Evolutionary conservation across 2,113 vertebrate genomes (phyloP), one percentile per base, ranked within the genome.

Genomic region (Gopherus flavomarginatus): DNA sequence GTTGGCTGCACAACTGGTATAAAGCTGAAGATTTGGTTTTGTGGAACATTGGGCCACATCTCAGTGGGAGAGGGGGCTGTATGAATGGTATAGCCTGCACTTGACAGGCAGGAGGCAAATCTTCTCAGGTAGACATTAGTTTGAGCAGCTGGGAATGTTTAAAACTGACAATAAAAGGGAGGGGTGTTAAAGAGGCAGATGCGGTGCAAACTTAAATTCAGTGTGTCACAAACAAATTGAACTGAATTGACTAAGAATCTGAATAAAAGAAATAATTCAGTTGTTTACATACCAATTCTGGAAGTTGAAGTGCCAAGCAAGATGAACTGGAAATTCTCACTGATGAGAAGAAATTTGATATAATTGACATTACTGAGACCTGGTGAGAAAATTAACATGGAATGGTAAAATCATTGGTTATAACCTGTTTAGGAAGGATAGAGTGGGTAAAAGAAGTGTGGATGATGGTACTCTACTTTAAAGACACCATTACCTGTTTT

Each of bases 281-380:
- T 69, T 56, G 54, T 52, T 56, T 95, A 77, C 85, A 77, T 95
- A 86, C 35, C 57, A 31, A 35, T 42, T 49, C 77, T 89, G 87
- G 77, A 69, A 83, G 59, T 79, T 91, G 12, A 85, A 90, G 56
- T 35, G 62, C 62, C 14, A 84, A 93, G 26, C n/a, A 81, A 29
- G 75, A 92, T 72, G 38, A 95, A 93, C 1, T 22, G 69, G 94
- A 77, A 56, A 53, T 92, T 90, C 92, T 88, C 54, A 72, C 21
- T n/a, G 42, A 82, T 91, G 65, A 92, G 94, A 95, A 94, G 49
- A 93, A 80, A 90, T 95, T 75, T 53, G 12, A 35, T 87, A 84
- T 84, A 95, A 92, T 90, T 82, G 62, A 29, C n/a, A 35, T 92
- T 96, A 94, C 72, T 93, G 50, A 90, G 87, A 96, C 22, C n/a